phyloP scores from a whole-genome alignment of 2,797 vertebrate genomes.

The Myripristis murdjan region DNA sequence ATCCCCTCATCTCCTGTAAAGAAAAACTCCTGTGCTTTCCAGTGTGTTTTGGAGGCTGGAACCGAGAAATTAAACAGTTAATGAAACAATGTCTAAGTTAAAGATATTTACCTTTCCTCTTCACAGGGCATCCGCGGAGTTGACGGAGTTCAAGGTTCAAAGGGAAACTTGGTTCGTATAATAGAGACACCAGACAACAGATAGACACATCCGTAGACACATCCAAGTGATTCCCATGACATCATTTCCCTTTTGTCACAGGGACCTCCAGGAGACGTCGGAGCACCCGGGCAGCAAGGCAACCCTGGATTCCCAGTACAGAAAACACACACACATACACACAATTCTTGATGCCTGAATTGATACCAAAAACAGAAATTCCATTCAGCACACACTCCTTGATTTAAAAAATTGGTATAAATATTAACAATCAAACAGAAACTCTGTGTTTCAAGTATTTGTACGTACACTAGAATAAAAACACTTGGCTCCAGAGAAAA shows the following conservation, averaged over 20 bases:
- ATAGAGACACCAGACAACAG: too few species aligned
- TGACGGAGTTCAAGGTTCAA: slow-evolving; percentile 89
- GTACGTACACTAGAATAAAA: too few species aligned
- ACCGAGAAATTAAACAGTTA: neutral
- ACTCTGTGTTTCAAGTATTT: too few species aligned
- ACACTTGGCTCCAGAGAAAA: too few species aligned
- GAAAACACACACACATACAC: slow-evolving; percentile 24
- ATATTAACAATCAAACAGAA: too few species aligned
- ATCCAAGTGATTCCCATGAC: neutral
- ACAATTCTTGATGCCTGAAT: too few species aligned
- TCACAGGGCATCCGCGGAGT: slow-evolving; percentile 89
- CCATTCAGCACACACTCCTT: too few species aligned
- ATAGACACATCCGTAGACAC: neutral
- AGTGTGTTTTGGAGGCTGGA: neutral
- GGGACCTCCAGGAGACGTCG: slow-evolving; percentile 92
- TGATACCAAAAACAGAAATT: too few species aligned
- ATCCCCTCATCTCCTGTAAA: slow-evolving; percentile 11
- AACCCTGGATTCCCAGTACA: slow-evolving; percentile 94
- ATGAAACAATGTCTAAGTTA: neutral
- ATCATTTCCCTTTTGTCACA: slow-evolving; percentile 62
- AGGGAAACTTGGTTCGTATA: slow-evolving; percentile 90
- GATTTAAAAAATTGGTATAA: too few species aligned
- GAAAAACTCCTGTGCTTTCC: slow-evolving; percentile 7
- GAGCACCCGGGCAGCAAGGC: slow-evolving; percentile 96
- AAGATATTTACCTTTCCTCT: slow-evolving; percentile 13